Evolutionary conservation across 2,888 invertebrate genomes (phyloP).

Genomic region (Monoplex corrugatus): DNA sequence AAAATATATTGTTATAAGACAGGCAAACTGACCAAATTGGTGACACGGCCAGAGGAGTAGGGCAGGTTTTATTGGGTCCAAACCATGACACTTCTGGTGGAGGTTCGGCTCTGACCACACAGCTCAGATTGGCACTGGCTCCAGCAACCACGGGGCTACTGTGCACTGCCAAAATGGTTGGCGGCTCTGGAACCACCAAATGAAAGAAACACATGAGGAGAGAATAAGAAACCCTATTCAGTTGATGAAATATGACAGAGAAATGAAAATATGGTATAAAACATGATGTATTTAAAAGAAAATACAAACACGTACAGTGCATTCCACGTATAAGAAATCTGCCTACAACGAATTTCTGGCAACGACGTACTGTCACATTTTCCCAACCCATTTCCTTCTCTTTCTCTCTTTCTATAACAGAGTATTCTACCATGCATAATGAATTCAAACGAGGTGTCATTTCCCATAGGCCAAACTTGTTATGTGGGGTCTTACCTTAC

Average conservation of each 20-base stretch:
- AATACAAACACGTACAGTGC: not conserved
- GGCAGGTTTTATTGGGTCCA: slow-evolving; percentile 51
- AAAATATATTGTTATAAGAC: too few relatives aligned
- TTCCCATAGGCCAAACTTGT: too few relatives aligned
- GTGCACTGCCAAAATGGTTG: slow-evolving; percentile 50
- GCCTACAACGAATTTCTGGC: too few relatives aligned
- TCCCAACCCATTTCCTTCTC: not conserved
- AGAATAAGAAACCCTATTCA: too few relatives aligned
- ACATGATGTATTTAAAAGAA: too few relatives aligned
- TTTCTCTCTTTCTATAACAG: not conserved
- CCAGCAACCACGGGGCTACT: slow-evolving; percentile 53
- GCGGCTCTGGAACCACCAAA: slow-evolving; percentile 50
- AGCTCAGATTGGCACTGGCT: slow-evolving; percentile 58
- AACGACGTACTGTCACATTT: too few relatives aligned
- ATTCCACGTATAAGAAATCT: not conserved
- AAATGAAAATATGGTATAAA: too few relatives aligned
- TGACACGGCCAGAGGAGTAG: slow-evolving; percentile 35
- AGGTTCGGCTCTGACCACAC: slow-evolving; percentile 60
- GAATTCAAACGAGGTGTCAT: too few relatives aligned
- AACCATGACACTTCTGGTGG: slow-evolving; percentile 60
- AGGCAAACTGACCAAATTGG: slow-evolving; percentile 48
- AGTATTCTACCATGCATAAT: too few relatives aligned
- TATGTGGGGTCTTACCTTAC: too few relatives aligned
- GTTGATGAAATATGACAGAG: too few relatives aligned
- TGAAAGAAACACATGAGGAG: too few relatives aligned